Evolutionary conservation across 2,797 vertebrate genomes (phyloP), one percentile per base, ranked within the genome.

Genomic region (Gymnoscopelus braueri): DNA sequence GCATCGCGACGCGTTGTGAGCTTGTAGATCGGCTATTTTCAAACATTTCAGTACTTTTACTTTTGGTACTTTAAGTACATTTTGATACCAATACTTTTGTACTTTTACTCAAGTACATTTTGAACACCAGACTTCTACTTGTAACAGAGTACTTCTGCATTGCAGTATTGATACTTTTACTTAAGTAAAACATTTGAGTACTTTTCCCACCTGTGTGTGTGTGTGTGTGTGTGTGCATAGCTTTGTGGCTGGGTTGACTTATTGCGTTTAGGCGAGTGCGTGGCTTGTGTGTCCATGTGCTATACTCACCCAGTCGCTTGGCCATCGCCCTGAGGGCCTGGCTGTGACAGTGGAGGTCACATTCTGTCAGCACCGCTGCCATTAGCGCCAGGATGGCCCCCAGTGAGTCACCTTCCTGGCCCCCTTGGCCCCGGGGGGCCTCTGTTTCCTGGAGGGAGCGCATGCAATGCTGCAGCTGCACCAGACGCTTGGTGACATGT

Each of bases 331-430:
- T 88, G n/a, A 95, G 93, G 39, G 91, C 85, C 80, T 92, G 93
- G 68, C 91, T 94, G 84, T 94, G 92, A 87, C 93, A 94, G 85
- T 92, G 93, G 76, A 95, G 93, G 88, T 95, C 92, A 91, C 94
- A 95, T 88, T 95, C 93, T 55, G 92, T 94, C 84, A 95, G 82
- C 78, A 95, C 92, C 19, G 93, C 92, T 57, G 93, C 92, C 93
- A 94, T 93, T 48, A 95, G 87, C 65, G 94, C 91, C 88, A 95
- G 83, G 75, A 94, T 93, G 75, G 89, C 90, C 80, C 91, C 88
- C 7, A 95, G 88, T 62, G 93, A 91, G 75, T 83, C 78, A 65
- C 73, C 86, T n/a, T 90, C 88, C 71, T 89, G 89, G 60, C 75
- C 79, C 32, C 73, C 70, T 0, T 73, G 85, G 56, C 79, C 83